Evolutionary conservation across 2,113 vertebrate genomes (phyloP).

Genomic region (Calidris pugnax): DNA sequence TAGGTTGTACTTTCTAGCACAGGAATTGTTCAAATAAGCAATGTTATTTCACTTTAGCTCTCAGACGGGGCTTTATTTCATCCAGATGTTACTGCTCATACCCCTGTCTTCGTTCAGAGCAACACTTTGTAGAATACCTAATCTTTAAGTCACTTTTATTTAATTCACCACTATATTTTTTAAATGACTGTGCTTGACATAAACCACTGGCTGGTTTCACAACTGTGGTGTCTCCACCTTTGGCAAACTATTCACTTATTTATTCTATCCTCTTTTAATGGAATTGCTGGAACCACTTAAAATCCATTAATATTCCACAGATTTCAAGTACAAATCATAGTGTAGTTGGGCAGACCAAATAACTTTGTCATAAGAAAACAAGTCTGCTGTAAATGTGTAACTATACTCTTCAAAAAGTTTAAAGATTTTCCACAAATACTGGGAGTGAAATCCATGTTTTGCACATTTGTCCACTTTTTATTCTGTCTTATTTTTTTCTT

Average conservation of each 20-base stretch:
- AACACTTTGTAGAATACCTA: constrained; percentile 37
- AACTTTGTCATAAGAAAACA: not conserved
- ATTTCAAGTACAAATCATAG: constrained; percentile 3
- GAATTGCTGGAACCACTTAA: constrained; percentile 65
- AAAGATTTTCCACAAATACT: not conserved
- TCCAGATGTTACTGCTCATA: constrained; percentile 61
- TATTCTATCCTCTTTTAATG: constrained; percentile 46
- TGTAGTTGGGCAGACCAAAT: not conserved
- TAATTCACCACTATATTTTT: constrained; percentile 33
- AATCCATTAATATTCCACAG: constrained; percentile 51
- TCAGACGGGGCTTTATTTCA: constrained; percentile 49
- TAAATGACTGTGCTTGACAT: constrained; percentile 53
- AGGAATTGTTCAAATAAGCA: constrained; percentile 34
- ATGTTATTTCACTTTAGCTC: constrained; percentile 38
- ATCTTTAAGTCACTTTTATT: constrained; percentile 37
- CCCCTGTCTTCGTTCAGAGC: constrained; percentile 23
- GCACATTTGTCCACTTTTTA: not conserved
- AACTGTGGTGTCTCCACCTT: constrained; percentile 53
- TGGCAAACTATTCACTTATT: constrained; percentile 20
- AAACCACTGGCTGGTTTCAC: constrained; percentile 62
- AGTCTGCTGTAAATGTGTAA: not conserved
- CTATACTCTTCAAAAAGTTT: not conserved
- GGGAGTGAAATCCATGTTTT: not conserved
- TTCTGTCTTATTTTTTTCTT: not conserved
- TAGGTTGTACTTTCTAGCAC: not conserved